Base-by-base conservation (phyloP, 2,113 vertebrate genomes). In the Phodopus roborovskii region DNA sequence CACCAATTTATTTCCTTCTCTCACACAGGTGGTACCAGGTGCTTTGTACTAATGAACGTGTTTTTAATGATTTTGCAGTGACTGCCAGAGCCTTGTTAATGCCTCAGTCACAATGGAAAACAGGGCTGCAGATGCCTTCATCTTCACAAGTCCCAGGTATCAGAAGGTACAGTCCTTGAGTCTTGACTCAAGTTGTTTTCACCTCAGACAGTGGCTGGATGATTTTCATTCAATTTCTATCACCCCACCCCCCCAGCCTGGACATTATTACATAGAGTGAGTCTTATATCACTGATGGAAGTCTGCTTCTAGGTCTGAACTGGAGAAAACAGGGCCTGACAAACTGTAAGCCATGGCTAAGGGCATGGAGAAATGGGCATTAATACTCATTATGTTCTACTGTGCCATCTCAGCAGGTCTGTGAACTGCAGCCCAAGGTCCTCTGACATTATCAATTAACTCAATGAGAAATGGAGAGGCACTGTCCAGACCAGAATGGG, bases 221-320 rank as follows among this genome's bases (percentile, higher is more conserved):
- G 98, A 95, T 97, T 97, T 97, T 94, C 39, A 7, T 88, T 90
- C 85, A 93, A 53, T 73, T 96, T 97, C 96, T 92, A 78, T 97
- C 7, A 0, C 4, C 3, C 95, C 92, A 78, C 39, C 17, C n/a
- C 8, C 62, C 71, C 19, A 95, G 77, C 33, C 94, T 94, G 22
- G 0, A 24, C 89, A 60, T 97, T 95, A 92, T 92, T 68, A 30
- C 89, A 97, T 97, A 68, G 91, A 78, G 83, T n/a, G 88, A 95
- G 94, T 77, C 9, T 75, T 84, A 7, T 89, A 90, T 94, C 83
- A 92, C 83, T 91, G 88, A 83, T 75, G 84, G 92, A 96, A 94
- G 96, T 96, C 94, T 62, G 50, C 95, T 97, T 96, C 88, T 26
- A 87, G 53, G 66, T 92, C 94, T 96, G 94, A 96, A 93, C 93